Evolutionary conservation across 2,113 vertebrate species (phyloP), one percentile per base, ranked within the genome.

Genomic region (Noctilio leporinus): DNA sequence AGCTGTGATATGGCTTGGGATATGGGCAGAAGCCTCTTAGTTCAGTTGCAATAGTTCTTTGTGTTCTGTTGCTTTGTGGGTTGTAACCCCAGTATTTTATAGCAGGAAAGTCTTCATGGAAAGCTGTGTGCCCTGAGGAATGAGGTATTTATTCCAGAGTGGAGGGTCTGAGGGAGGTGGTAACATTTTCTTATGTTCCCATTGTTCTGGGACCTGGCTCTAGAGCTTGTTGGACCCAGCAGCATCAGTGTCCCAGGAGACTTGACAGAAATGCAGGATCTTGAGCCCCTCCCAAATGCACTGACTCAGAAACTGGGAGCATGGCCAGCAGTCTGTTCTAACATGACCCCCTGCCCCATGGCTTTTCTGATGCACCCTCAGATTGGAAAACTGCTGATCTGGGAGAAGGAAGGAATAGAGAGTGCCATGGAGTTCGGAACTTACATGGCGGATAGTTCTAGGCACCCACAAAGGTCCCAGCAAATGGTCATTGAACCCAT

Each of bases 31-130:
- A 94, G 82, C 86, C 33, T 95, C 97, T 97, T 96, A 97, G 59
- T 97, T 97, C 96, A 97, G 96, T 87, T 96, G 93, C 96, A 97
- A 95, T 97, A 97, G 98, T 96, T 98, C 96, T 92, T 97, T 98
- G 96, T 93, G 65, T 97, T 98, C 96, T 97, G 83, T 91, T 77
- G 33, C 94, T 93, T 67, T 91, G 4, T 70, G n/a, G 30, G 17
- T 69, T 96, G 81, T 96, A 94, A 92, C 81, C 95, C 90, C 92
- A 49, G 17, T 43, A 43, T 95, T 96, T 96, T 86, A 86, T 57
- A 87, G 83, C 38, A 85, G 55, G 83, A 89, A 64, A 76, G 76
- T 96, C 95, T 94, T 92, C 85, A 30, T 95, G 91, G 78, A 91
- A 53, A 97, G 89, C 88, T 81, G 33, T 47, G 40, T 95, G 91